Base-by-base conservation (phyloP, 37 sponge, comb jelly and placozoan species). In the Eunapius fragilis region DNA sequence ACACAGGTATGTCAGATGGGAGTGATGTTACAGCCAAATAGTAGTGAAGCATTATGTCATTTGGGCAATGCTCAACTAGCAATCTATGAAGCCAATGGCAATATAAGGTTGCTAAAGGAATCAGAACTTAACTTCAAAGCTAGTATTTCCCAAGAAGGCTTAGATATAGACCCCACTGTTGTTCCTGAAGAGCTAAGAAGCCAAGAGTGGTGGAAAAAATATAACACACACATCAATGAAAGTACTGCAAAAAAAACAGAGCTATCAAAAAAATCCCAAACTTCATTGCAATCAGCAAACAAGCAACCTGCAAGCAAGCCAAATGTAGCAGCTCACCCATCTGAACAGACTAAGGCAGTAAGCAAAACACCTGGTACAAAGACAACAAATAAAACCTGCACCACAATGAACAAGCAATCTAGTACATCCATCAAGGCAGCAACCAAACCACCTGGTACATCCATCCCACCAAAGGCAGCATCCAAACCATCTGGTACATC, bases 61-160 rank as follows among this genome's bases (percentile, higher is more conserved):
- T 87, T 98, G 0, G 98, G 98, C 2, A 89, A 86, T 72, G 95
- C 92, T 2, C 95, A 94, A 80, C 90, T 96, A 33, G 72, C 82
- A 58, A 71, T 89, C 67, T 94, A 85, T 82, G 96, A 96, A 45
- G 78, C 89, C 25, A 87, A 86, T 1, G 88, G 72, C 27, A 84
- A 87, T 48, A 31, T 31, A 3, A 35, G 34, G 12, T 76, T 85
- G 73, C 82, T 98, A 23, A 41, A 67, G 33, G 86, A 91, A 31
- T 94, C 98, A 14, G 96, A 95, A 82, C 24, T 84, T 32, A 94
- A 92, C 76, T 98, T 92, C 89, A 84, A 96, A 36, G 95, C 95
- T 13, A 92, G 93, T 48, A 86, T 98, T 6, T 79, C 82, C 11
- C 84, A 84, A 74, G 96, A 96, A 58, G 98, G 98, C 7, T 86